Conservation (phyloP, 2,888 invertebrate species). For the Dasysyrphus tricinctus region DNA sequence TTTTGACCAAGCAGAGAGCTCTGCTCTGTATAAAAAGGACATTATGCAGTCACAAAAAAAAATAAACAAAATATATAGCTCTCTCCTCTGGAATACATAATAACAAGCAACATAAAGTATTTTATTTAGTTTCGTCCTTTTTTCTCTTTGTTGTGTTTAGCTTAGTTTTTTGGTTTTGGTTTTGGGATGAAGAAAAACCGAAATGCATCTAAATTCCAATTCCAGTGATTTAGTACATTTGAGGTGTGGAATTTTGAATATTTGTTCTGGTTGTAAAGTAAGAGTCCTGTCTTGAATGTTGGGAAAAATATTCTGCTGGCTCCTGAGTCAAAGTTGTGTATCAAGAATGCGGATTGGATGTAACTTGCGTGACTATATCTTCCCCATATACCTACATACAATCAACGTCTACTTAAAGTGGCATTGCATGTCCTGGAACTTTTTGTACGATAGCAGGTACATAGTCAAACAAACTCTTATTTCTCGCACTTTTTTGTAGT, state of each 20-base stretch:
- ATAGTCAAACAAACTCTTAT: conserved; percentile 17
- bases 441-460: not conserved
- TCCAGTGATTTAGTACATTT: conserved; percentile 61
- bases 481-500: conserved; percentile 25
- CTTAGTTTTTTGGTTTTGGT: not conserved
- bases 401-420: conserved; percentile 14
- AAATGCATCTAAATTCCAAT: conserved; percentile 71
- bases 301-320: not conserved
- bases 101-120: conserved; percentile 27
- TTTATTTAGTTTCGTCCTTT: conserved; percentile 29
- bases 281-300: conserved; percentile 23
- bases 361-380: conserved; percentile 23
- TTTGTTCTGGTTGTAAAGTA: conserved; percentile 15
- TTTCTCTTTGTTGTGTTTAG: conserved; percentile 6
- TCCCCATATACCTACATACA: not conserved
- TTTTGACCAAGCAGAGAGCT: conserved; percentile 10
- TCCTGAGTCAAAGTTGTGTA: not conserved
- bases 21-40: not conserved
- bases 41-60: not conserved
- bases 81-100: conserved; percentile 9
- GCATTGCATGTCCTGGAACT: conserved; percentile 54
- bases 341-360: not conserved
- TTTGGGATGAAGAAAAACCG: conserved; percentile 40
- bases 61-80: not conserved
- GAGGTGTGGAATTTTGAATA: conserved; percentile 62